Percentiles rank a stretch among this genome's conserved stretches.
phyloP scores from a whole-genome alignment of 2,888 invertebrate genomes.

The Chrysolina haemoptera region DNA sequence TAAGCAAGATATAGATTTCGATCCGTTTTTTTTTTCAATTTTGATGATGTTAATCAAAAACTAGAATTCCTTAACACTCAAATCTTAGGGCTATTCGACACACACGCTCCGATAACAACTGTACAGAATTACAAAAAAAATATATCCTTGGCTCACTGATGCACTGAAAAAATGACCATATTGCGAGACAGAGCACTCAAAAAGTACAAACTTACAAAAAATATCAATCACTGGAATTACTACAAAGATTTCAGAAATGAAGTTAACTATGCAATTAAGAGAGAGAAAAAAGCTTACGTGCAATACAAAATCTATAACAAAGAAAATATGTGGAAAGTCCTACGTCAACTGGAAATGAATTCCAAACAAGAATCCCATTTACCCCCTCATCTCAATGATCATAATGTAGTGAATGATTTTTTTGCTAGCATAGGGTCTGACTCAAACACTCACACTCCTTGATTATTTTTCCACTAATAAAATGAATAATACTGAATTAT shows the following conservation, averaged over 20 bases:
- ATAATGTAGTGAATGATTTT: background rate
- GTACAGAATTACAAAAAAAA: background rate
- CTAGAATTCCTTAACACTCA: too few relatives aligned
- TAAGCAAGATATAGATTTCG: too few relatives aligned
- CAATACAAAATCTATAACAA: background rate
- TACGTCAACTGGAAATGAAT: background rate
- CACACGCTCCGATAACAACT: background rate
- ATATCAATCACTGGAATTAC: slow-evolving; percentile 12
- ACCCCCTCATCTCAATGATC: background rate
- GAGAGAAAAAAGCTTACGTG: slow-evolving; percentile 4
- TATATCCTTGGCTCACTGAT: background rate
- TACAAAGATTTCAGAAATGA: slow-evolving; percentile 19
- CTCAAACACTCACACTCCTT: background rate
- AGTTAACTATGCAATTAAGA: slow-evolving; percentile 11
- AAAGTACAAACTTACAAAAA: slow-evolving; percentile 2
- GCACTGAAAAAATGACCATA: background rate
- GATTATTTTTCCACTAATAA: background rate
- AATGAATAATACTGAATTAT: background rate
- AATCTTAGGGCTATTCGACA: too few relatives aligned
- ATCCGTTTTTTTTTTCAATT: too few relatives aligned
- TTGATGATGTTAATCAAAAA: too few relatives aligned
- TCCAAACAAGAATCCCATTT: background rate
- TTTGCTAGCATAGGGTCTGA: background rate
- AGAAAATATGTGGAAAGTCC: slow-evolving; percentile 1
- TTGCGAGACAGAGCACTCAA: background rate